Percentiles rank a stretch among this genome's conserved stretches.
Evolutionary conservation across 2,888 invertebrate species (phyloP).

Genomic region (Agrotis clavis): DNA sequence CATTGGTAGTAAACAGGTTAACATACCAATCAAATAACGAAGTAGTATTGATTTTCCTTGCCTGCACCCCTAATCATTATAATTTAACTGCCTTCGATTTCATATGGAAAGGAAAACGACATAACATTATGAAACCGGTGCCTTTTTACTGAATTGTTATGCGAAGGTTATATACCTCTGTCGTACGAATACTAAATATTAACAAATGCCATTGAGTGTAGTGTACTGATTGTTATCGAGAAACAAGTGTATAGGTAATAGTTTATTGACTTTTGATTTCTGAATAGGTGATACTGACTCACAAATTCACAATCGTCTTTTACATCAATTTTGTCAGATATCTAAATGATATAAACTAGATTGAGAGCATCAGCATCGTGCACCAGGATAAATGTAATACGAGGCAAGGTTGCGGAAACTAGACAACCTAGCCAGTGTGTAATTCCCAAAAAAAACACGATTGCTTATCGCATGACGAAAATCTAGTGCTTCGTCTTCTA

Average conservation of each 20-base stretch:
- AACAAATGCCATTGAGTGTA: slow-evolving; percentile 15
- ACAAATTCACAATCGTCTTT: background rate
- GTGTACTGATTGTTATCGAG: slow-evolving; percentile 14
- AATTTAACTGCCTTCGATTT: slow-evolving; percentile 37
- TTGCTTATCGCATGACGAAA: slow-evolving; percentile 32
- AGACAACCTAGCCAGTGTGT: slow-evolving; percentile 7
- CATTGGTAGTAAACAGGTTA: slow-evolving; percentile 27
- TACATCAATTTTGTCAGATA: slow-evolving; percentile 4
- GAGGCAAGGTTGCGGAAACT: slow-evolving; percentile 24
- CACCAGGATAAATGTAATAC: slow-evolving; percentile 3
- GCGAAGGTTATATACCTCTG: background rate
- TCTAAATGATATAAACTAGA: slow-evolving; percentile 7
- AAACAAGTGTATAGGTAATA: slow-evolving; percentile 2
- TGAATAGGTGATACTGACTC: slow-evolving; percentile 1
- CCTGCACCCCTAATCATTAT: slow-evolving; percentile 44
- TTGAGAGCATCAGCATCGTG: background rate
- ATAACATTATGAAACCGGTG: slow-evolving; percentile 16
- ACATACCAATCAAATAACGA: slow-evolving; percentile 33
- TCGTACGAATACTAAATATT: slow-evolving; percentile 23
- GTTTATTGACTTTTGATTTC: slow-evolving; percentile 11
- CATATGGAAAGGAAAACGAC: slow-evolving; percentile 4
- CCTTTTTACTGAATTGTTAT: slow-evolving; percentile 16
- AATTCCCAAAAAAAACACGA: slow-evolving; percentile 27
- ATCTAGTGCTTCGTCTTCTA: slow-evolving; percentile 20
- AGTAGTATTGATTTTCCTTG: slow-evolving; percentile 49